phyloP scores from a whole-genome alignment of 1,140 invertebrate species.

The Pseudobourletiella spinata region DNA sequence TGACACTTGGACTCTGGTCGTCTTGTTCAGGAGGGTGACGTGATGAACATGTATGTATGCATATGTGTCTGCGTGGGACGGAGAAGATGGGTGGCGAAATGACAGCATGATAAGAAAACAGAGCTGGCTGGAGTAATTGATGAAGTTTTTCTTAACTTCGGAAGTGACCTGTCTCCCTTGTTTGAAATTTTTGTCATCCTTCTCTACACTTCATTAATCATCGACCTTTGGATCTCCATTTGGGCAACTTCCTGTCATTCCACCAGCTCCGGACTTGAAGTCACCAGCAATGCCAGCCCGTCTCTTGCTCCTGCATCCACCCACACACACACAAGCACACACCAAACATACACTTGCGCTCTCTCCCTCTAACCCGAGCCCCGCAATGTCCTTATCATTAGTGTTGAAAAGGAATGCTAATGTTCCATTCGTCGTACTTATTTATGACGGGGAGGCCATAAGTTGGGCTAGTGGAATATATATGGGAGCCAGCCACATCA shows the following conservation, averaged over 20 bases:
- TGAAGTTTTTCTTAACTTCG: constrained; percentile 12
- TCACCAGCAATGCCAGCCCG: neutral
- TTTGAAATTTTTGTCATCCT: constrained; percentile 24
- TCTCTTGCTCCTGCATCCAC: neutral
- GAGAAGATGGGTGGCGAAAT: neutral
- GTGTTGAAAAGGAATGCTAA: neutral
- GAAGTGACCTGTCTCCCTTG: constrained; percentile 26
- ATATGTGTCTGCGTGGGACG: too few species aligned
- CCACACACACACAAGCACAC: neutral
- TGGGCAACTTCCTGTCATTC: constrained; percentile 6
- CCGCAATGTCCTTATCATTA: constrained; percentile 1
- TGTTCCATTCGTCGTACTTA: constrained; percentile 1
- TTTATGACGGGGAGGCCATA: neutral
- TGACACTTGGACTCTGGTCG: too few species aligned
- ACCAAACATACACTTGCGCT: neutral
- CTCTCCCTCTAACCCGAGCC: neutral
- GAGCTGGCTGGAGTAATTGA: constrained; percentile 1
- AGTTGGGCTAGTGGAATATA: too few species aligned
- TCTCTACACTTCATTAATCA: constrained; percentile 32
- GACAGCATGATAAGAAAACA: constrained; percentile 3
- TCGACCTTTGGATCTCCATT: constrained; percentile 9
- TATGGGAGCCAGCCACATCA: too few species aligned
- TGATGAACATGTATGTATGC: too few species aligned
- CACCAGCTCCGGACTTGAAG: neutral
- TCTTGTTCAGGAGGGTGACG: too few species aligned